Conservation (phyloP, 2,113 vertebrate genomes). For the Anarhynchus alexandrinus region DNA sequence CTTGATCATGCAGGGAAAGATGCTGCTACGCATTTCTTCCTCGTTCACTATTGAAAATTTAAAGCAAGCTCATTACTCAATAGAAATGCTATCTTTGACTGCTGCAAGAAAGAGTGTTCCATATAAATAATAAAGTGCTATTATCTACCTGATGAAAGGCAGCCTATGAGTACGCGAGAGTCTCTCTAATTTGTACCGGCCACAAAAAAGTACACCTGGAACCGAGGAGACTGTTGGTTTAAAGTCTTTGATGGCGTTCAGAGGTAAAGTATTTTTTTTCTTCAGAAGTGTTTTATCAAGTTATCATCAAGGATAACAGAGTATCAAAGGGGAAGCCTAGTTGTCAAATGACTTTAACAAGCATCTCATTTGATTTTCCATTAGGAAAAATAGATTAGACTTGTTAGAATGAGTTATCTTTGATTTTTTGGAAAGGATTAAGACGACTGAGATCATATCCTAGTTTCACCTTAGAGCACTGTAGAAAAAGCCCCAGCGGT, state of each 20-base stretch:
- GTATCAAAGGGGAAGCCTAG: not conserved
- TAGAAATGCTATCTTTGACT: not conserved
- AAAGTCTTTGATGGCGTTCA: not conserved
- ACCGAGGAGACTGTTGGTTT: not conserved
- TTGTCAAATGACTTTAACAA: not conserved
- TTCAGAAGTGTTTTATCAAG: not conserved
- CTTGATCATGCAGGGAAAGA: not conserved
- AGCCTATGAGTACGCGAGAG: not conserved
- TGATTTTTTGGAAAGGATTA: not conserved
- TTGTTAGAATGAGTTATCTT: not conserved
- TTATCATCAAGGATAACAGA: not conserved
- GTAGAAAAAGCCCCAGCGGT: rapidly evolving
- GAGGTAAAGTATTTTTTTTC: not conserved
- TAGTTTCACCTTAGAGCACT: not conserved
- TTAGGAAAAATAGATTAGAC: not conserved
- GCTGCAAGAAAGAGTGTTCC: not conserved
- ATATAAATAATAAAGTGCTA: not conserved
- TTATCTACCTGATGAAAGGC: not conserved
- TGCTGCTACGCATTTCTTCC: not conserved
- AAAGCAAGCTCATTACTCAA: not conserved
- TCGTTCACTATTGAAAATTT: not conserved
- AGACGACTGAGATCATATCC: not conserved
- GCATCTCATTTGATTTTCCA: not conserved
- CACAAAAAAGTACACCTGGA: not conserved
- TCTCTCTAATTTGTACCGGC: not conserved